Conservation (phyloP, 2,113 vertebrate species). For the Sinocyclocheilus rhinocerous region DNA sequence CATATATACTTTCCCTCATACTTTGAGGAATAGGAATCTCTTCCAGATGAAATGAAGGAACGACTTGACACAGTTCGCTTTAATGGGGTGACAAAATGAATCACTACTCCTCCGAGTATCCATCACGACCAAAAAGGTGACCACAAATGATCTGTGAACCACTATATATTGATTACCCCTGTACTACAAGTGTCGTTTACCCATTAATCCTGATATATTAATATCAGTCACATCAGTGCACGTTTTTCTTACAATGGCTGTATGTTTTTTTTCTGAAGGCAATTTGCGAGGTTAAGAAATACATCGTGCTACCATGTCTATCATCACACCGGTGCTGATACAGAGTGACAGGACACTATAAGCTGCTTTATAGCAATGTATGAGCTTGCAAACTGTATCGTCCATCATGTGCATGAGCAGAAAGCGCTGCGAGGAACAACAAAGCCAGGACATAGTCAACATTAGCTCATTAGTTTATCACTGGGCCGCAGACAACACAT, state of each 20-base stretch:
- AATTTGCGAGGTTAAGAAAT: slow-evolving; percentile 21
- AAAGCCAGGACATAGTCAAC: background rate
- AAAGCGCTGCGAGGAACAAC: background rate
- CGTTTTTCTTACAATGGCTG: background rate
- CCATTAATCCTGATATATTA: slow-evolving; percentile 7
- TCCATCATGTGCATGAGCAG: slow-evolving; percentile 30
- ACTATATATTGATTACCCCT: slow-evolving; percentile 97
- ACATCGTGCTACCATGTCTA: slow-evolving; percentile 15
- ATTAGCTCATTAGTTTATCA: slow-evolving; percentile 24
- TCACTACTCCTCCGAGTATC: slow-evolving; percentile 95
- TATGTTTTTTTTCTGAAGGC: background rate
- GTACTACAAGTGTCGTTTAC: slow-evolving; percentile 90
- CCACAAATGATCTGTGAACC: slow-evolving; percentile 99
- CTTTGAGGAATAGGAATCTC: slow-evolving; percentile 80
- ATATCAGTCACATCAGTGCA: slow-evolving; percentile 5
- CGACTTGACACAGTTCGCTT: slow-evolving; percentile 89
- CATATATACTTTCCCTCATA: slow-evolving; percentile 52
- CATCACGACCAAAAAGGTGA: slow-evolving; percentile 94
- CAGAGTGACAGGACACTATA: slow-evolving; percentile 37
- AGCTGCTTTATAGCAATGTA: slow-evolving; percentile 36
- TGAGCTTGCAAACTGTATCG: slow-evolving; percentile 31
- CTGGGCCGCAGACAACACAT: slow-evolving; percentile 91
- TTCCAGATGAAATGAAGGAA: slow-evolving; percentile 85
- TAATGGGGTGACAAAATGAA: slow-evolving; percentile 99
- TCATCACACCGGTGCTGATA: slow-evolving; percentile 24